Conservation (phyloP, 1,140 invertebrate genomes). For the Calliphora vicina region DNA sequence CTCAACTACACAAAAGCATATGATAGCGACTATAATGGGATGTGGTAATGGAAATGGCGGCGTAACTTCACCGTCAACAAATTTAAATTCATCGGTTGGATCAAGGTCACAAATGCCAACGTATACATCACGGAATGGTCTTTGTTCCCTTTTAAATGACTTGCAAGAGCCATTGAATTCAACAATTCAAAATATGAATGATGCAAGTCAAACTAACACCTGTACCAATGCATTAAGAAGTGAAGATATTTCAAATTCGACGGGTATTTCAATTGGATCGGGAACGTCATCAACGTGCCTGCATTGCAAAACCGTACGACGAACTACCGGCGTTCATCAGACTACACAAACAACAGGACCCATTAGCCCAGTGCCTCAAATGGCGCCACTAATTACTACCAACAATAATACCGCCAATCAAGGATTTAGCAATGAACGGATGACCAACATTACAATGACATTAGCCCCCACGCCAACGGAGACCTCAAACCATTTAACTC, state of each 20-base stretch:
- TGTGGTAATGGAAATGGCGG: background rate
- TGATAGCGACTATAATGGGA: slow-evolving; percentile 17
- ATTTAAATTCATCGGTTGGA: background rate
- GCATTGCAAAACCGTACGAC: slow-evolving; percentile 58
- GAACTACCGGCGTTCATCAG: slow-evolving; percentile 61
- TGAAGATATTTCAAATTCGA: slow-evolving; percentile 18
- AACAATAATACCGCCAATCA: slow-evolving; percentile 1
- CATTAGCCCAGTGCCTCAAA: slow-evolving; percentile 57
- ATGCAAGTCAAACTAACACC: background rate
- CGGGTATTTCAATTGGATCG: background rate
- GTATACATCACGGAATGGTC: background rate
- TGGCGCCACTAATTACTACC: background rate
- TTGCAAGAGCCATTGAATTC: background rate
- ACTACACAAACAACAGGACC: slow-evolving; percentile 63
- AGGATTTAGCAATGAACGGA: background rate
- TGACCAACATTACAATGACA: slow-evolving; percentile 17
- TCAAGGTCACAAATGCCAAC: background rate
- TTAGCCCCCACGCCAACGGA: slow-evolving; percentile 16
- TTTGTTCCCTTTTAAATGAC: background rate
- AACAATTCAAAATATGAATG: background rate
- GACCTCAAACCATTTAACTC: background rate
- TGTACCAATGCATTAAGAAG: slow-evolving; percentile 27
- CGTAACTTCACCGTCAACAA: background rate
- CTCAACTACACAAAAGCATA: background rate
- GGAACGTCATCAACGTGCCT: slow-evolving; percentile 47